phyloP scores from a whole-genome alignment of 2,888 invertebrate species.

The Allygus modestus region DNA sequence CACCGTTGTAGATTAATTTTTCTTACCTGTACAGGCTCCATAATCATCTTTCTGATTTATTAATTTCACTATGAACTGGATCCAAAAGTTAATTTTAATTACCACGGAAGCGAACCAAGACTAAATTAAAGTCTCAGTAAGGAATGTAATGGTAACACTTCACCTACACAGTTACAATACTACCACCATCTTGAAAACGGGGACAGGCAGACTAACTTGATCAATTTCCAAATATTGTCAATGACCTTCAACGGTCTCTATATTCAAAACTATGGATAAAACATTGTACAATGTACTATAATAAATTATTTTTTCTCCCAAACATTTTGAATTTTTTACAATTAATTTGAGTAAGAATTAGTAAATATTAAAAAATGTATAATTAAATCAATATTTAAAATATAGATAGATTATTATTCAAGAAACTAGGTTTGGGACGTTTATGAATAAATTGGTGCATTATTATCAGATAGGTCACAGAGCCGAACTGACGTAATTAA shows the following conservation, averaged over 20 bases:
- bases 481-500: too few species aligned
- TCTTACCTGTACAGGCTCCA: conserved; percentile 57
- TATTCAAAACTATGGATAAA: neutral
- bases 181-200: conserved; percentile 50
- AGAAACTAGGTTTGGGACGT: too few species aligned
- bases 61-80: conserved; percentile 13
- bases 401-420: too few species aligned
- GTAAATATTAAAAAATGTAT: too few species aligned
- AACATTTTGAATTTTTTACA: too few species aligned
- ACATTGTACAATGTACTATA: neutral
- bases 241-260: conserved; percentile 56
- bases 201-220: conserved; percentile 35
- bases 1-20: neutral
- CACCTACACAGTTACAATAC: conserved; percentile 38
- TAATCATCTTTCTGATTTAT: conserved; percentile 28
- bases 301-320: too few species aligned
- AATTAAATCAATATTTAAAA: too few species aligned
- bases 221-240: conserved; percentile 51
- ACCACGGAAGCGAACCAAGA: conserved; percentile 21
- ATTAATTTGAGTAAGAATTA: too few species aligned
- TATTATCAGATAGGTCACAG: too few species aligned
- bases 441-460: too few species aligned
- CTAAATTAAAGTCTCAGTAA: neutral
- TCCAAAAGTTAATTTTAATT: neutral
- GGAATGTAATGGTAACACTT: conserved; percentile 38